phyloP scores from a whole-genome alignment of 2,113 vertebrate species.

The Rutilus rutilus region DNA sequence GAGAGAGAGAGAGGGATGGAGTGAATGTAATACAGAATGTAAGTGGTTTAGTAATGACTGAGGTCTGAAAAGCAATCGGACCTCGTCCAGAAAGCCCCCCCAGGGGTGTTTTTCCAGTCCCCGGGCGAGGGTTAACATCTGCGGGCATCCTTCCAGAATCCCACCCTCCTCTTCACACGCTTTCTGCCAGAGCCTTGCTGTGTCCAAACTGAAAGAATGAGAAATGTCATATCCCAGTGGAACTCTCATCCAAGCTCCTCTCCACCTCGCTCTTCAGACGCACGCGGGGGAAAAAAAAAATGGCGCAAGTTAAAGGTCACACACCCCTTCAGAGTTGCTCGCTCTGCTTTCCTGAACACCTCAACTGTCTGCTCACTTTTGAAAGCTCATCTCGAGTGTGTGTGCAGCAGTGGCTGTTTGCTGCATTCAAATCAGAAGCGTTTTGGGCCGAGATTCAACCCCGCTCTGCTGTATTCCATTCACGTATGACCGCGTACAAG shows the following conservation, averaged over 20 bases:
- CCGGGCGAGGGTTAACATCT: conserved; percentile 40
- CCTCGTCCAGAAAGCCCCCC: conserved; percentile 13
- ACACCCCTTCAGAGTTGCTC: conserved; percentile 38
- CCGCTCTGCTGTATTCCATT: not conserved
- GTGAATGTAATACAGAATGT: conserved; percentile 33
- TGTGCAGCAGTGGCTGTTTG: not conserved
- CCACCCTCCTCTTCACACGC: not conserved
- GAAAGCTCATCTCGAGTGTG: conserved; percentile 26
- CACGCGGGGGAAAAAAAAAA: not conserved
- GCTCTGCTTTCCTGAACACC: conserved; percentile 20
- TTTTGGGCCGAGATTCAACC: not conserved
- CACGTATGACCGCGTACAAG: not conserved
- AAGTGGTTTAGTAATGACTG: conserved; percentile 52
- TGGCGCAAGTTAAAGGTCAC: conserved; percentile 35
- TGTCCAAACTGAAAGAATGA: conserved; percentile 24
- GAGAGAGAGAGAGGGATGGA: not conserved
- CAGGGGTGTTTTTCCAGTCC: conserved; percentile 40
- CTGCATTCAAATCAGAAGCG: conserved; percentile 25
- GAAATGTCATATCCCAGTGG: conserved; percentile 43
- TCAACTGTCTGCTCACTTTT: conserved; percentile 24
- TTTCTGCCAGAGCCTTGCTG: conserved; percentile 3
- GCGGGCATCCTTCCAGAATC: conserved; percentile 26
- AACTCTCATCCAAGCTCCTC: not conserved
- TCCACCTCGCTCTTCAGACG: conserved; percentile 20
- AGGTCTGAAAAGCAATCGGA: conserved; percentile 34